Base-by-base conservation (phyloP, 2,797 vertebrate species). In the Echeneis naucrates region DNA sequence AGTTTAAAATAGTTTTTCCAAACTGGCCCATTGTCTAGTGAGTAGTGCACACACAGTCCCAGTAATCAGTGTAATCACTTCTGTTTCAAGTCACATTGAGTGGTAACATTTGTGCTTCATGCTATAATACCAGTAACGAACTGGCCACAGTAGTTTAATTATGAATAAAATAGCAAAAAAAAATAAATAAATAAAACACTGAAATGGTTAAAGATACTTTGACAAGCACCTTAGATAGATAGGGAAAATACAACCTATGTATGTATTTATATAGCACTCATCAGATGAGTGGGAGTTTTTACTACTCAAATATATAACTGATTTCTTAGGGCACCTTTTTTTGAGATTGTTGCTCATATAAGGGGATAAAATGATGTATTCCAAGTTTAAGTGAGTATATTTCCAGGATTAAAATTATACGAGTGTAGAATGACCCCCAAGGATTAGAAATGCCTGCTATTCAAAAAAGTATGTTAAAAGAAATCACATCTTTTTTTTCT, bases 291-390 rank as follows among this genome's bases (percentile, higher is more conserved):
- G 23, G 1, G 14, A 33, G 26, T 27, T 56, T 76, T 63, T 26
- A 17, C 21, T 70, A 23, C 4, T 12, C 21, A 2, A 5, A 17
- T 44, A 30, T 30, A 30, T 30, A 3, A 30, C 21, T 32, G 2
- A 4, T 53, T 51, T 27, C 2, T 14, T 6, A 45, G 4, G 61
- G 23, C 12, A 68, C 10, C 10, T n/a, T 58, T 21, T 59, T 54
- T 53, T 8, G 35, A 23, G 13, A 48, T 48, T 3, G 57, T 47
- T 4, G 1, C 54, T 33, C 44, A 27, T 19, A 60, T 24, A 37
- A n/a, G 14, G 26, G 47, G 67, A 30, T 6, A 13, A 69, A 60
- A 60, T n/a, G 59, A 75, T 68, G 16, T 42, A 51, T 23, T 32
- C 1, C 4, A 59, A 57, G 19, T 55, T 19, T n/a, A 47, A 56